Evolutionary conservation across 30 jellyfish, hydroid and myxozoan genomes (phyloP).

Genomic region (Cassiopea xamachana): DNA sequence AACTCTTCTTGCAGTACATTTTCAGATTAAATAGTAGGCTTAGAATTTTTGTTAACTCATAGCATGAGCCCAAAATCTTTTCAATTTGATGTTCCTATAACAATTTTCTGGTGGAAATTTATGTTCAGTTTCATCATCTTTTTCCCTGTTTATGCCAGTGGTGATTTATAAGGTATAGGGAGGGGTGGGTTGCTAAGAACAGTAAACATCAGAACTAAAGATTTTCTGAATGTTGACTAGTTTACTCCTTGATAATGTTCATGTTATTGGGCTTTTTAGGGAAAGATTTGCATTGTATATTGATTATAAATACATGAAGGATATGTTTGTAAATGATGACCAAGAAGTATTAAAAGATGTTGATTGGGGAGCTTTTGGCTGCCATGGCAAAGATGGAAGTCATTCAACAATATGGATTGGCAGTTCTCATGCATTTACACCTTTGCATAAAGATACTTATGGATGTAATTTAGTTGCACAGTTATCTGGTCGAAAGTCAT

Average conservation of each 20-base stretch:
- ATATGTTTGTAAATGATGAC: slow-evolving; percentile 59
- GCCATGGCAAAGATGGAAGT: slow-evolving; percentile 68
- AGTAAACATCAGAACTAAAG: too few species aligned
- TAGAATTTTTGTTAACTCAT: too few species aligned
- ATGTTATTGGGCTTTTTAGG: slow-evolving; percentile 34
- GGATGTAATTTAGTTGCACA: slow-evolving; percentile 96
- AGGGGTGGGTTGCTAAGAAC: too few species aligned
- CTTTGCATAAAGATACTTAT: slow-evolving; percentile 93
- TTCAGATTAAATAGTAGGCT: too few species aligned
- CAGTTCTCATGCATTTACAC: slow-evolving; percentile 86
- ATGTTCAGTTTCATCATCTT: too few species aligned
- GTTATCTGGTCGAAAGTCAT: slow-evolving; percentile 78
- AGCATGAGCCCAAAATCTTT: too few species aligned
- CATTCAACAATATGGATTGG: slow-evolving; percentile 99
- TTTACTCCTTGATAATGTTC: not conserved
- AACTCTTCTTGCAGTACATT: too few species aligned
- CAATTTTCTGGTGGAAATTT: too few species aligned
- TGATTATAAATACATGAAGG: slow-evolving; percentile 89
- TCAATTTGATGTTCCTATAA: too few species aligned
- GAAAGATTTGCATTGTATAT: slow-evolving; percentile 76
- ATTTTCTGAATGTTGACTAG: not conserved
- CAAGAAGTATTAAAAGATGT: slow-evolving; percentile 28
- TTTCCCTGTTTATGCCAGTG: too few species aligned
- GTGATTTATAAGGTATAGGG: too few species aligned
- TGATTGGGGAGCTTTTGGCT: slow-evolving; percentile 90